These are phyloP conservation scores for Drosophila lacteicornis DNA, from an alignment of 1,140 invertebrate genomes.

Conservation along the genomic window DNA sequence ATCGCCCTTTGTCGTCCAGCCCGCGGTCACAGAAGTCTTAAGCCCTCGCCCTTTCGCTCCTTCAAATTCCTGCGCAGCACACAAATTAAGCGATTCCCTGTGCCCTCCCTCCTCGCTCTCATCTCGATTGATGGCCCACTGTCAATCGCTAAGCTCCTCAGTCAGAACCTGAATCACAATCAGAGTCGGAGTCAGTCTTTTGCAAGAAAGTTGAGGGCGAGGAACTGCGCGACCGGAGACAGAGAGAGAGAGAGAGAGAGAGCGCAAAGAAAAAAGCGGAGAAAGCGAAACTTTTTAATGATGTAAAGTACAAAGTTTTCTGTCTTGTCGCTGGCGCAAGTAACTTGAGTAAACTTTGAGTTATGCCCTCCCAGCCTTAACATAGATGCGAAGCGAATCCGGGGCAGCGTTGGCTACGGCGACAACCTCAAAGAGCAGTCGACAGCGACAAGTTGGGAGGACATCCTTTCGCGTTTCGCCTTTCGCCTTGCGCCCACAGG, in stretches of 20 bases:
- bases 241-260: slow-evolving; percentile 1
- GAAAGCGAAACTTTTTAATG: slow-evolving; percentile 83
- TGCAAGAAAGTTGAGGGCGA: slow-evolving; percentile 58
- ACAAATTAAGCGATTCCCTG: slow-evolving; percentile 65
- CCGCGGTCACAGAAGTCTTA: slow-evolving; percentile 28
- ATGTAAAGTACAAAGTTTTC: slow-evolving; percentile 84
- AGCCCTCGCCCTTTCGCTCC: slow-evolving; percentile 6
- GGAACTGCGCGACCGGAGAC: slow-evolving; percentile 21
- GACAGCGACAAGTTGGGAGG: slow-evolving; percentile 25
- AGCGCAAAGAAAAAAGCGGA: slow-evolving; percentile 50
- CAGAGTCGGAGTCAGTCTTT: slow-evolving; percentile 72
- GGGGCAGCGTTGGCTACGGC: slow-evolving; percentile 22
- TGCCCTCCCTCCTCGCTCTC: slow-evolving; percentile 6
- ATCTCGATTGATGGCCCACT: slow-evolving; percentile 70
- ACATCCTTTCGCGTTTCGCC: slow-evolving; percentile 59
- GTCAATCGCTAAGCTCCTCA: slow-evolving; percentile 73
- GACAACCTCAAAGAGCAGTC: slow-evolving; percentile 73
- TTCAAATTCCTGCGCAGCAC: slow-evolving; percentile 55
- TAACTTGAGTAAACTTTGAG: slow-evolving; percentile 84
- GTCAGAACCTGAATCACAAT: slow-evolving; percentile 70
- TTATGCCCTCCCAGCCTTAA: slow-evolving; percentile 68
- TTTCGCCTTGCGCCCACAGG: slow-evolving; percentile 16
- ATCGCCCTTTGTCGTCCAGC: slow-evolving; percentile 7
- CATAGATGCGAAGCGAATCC: slow-evolving; percentile 49
- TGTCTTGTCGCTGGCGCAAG: slow-evolving; percentile 81